Evolutionary conservation across 2,797 vertebrate genomes (phyloP).

Genomic region (Lagodon rhomboides): DNA sequence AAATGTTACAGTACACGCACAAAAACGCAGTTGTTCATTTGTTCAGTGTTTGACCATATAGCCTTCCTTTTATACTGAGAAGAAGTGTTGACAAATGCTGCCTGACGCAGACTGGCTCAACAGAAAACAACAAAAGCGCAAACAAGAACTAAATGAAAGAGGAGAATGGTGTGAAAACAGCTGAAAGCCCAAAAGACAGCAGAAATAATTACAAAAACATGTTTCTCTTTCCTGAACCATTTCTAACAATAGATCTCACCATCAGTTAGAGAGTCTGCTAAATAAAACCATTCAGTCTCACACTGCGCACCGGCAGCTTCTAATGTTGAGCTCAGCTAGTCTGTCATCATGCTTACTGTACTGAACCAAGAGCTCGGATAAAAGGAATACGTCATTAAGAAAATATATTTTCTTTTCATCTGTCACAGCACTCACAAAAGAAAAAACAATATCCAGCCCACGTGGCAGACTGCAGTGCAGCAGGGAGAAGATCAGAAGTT

Average conservation of each 20-base stretch:
- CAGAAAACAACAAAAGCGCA: neutral
- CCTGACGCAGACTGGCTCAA: neutral
- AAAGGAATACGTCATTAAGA: neutral
- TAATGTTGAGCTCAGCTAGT: neutral
- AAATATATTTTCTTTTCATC: neutral
- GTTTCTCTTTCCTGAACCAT: neutral
- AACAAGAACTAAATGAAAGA: constrained; percentile 3
- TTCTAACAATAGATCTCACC: neutral
- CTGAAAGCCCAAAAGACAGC: neutral
- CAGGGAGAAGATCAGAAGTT: constrained; percentile 1
- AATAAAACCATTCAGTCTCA: neutral
- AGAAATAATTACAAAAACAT: neutral
- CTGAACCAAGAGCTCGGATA: neutral
- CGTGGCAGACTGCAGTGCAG: constrained; percentile 8
- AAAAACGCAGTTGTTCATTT: too few relatives aligned
- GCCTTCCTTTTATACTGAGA: too few relatives aligned
- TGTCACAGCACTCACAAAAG: neutral
- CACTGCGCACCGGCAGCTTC: neutral
- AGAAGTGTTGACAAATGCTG: neutral
- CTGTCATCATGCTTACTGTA: neutral
- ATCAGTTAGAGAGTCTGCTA: neutral
- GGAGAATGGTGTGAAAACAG: neutral
- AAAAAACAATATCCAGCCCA: constrained; percentile 7
- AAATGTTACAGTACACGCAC: too few relatives aligned
- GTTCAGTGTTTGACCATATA: too few relatives aligned